Percentiles rank a stretch among this genome's conserved stretches.
phyloP scores from a whole-genome alignment of 2,797 vertebrate species.

The Perodicticus potto region DNA sequence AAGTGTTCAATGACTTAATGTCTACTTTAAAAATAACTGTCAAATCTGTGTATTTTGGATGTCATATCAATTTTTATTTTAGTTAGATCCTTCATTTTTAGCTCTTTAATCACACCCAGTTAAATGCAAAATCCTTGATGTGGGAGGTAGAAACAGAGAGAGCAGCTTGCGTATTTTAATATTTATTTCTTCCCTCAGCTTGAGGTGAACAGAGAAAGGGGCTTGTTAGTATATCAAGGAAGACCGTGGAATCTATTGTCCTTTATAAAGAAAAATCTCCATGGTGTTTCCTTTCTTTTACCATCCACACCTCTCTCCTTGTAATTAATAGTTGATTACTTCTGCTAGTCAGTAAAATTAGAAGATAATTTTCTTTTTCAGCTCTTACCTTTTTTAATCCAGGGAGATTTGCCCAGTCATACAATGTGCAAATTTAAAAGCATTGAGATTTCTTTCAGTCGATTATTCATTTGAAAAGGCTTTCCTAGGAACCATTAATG shows the following conservation, averaged over 20 bases:
- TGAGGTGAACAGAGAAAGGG: slow-evolving; percentile 25
- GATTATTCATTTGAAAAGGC: slow-evolving; percentile 9
- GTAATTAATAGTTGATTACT: background rate
- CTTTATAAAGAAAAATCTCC: slow-evolving; percentile 63
- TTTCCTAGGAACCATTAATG: slow-evolving; percentile 13
- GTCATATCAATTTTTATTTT: background rate
- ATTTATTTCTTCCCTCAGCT: slow-evolving; percentile 69
- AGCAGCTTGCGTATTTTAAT: slow-evolving; percentile 85
- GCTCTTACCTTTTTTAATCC: background rate
- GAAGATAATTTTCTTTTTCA: background rate
- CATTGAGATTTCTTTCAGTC: background rate
- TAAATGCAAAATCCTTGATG: slow-evolving; percentile 45
- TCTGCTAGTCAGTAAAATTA: slow-evolving; percentile 17
- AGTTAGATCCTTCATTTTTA: slow-evolving; percentile 51
- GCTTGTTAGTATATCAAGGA: slow-evolving; percentile 49
- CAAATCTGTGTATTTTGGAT: background rate
- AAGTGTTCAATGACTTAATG: background rate
- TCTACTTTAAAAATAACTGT: slow-evolving; percentile 8
- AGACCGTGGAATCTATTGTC: slow-evolving; percentile 14
- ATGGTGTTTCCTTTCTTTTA: background rate
- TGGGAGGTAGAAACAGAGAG: slow-evolving; percentile 79
- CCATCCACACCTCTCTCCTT: slow-evolving; percentile 33
- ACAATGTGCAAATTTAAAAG: slow-evolving; percentile 23
- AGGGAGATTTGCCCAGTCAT: background rate
- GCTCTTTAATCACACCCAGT: slow-evolving; percentile 51